Conservation (phyloP, 2,113 vertebrate genomes). For the Bufo bufo region DNA sequence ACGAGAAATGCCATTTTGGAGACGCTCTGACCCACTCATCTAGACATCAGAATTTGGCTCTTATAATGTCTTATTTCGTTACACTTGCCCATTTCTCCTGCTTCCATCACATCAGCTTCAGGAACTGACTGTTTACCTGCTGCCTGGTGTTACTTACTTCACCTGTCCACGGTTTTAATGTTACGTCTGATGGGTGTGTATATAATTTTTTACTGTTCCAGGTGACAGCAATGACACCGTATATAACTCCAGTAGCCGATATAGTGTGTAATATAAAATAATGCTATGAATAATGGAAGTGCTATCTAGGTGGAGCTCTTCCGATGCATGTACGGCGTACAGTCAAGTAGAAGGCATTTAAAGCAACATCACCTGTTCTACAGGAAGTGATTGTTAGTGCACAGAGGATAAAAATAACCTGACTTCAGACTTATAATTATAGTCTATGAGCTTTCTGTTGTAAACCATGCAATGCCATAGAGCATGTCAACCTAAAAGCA, state of each 20-base stretch:
- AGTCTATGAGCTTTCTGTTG: background rate
- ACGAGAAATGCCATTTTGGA: no score
- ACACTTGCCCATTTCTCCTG: no score
- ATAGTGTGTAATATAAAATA: background rate
- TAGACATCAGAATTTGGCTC: no score
- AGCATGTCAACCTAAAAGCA: background rate
- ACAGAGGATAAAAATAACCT: slow-evolving; percentile 14
- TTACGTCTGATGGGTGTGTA: no score
- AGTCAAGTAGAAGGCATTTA: slow-evolving; percentile 48
- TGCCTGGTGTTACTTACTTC: no score
- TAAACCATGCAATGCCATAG: background rate
- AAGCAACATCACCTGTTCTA: slow-evolving; percentile 54
- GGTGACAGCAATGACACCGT: background rate
- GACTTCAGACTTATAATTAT: slow-evolving; percentile 36
- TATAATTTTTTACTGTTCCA: no score
- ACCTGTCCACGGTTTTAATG: no score
- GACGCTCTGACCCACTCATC: no score
- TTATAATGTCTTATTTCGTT: no score
- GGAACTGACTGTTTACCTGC: no score
- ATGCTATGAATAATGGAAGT: slow-evolving; percentile 37
- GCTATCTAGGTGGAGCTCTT: slow-evolving; percentile 37
- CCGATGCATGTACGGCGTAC: background rate
- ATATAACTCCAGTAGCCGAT: background rate
- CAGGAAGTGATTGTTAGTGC: slow-evolving; percentile 50
- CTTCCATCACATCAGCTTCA: no score